Base-by-base conservation (phyloP, 1,140 invertebrate genomes). In the Myzus persicae region DNA sequence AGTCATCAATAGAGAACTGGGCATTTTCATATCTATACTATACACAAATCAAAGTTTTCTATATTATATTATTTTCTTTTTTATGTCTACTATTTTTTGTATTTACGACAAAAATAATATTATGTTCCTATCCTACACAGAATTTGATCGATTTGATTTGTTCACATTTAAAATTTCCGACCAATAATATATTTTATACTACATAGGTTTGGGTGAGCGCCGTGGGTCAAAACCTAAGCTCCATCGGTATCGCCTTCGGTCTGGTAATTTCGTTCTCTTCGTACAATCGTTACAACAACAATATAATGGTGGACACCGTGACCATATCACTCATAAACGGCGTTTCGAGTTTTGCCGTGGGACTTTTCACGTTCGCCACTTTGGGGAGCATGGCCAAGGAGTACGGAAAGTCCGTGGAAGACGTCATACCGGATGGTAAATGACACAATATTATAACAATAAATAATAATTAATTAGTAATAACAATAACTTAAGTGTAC, bases 181-280 rank as follows among this genome's bases (percentile, higher is more conserved):
- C 59, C 14, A 38, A 81, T 38, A 38, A 81, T 81, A 81, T 81
- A 81, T 81, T 81, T 81, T 44, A 59, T 46, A 46, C 44, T 93
- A 38, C 46, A 46, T 94, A 97, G 96, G 97, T 98, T 2, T 99
- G 98, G 98, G 97, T 98, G 26, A 98, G 98, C 95, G 98, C 98
- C 24, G 97, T 98, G 18, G 98, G 97, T 18, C 98, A 99, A 95
- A 98, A 98, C 94, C 98, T 99, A 95, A 98, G 98, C 95, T 98
- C 98, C 0, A 97, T 99, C 93, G 98, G 98, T 92, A 98, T 98
- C 54, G 98, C 98, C 1, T 98, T 98, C 94, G 98, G 98, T 38
- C 98, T 98, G 9, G 98, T 99, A 96, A 98, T 99, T 94, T 98
- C 98, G 94, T 99, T 99, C 95, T 97, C 98, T n/a, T 98, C 98